Percentiles rank a stretch among this genome's conserved stretches.
These are phyloP conservation scores for Ephialtes manifestator DNA, from an alignment of 2,888 invertebrate genomes.

Conservation along the genomic window DNA sequence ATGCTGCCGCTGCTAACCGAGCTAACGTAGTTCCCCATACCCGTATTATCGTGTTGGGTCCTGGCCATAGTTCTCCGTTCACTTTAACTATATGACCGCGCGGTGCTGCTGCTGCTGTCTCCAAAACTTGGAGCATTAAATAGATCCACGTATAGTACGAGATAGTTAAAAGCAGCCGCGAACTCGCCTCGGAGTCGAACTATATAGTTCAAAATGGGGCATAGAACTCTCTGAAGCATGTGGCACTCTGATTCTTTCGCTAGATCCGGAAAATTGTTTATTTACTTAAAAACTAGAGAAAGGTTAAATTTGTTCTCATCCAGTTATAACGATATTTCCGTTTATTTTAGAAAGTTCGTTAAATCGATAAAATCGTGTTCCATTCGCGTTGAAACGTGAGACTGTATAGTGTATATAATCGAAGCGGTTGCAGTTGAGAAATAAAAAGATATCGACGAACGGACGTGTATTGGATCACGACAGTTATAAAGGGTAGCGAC, in stretches of 20 bases:
- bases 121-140: conserved; percentile 42
- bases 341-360: not conserved
- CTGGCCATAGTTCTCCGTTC: not conserved
- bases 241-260: not conserved
- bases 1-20: not conserved
- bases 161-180: conserved; percentile 16
- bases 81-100: not conserved
- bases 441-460: conserved; percentile 52
- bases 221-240: not conserved
- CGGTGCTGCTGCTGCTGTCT: conserved; percentile 17
- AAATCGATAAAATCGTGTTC: not conserved
- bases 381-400: conserved; percentile 8
- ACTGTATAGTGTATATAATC: conserved; percentile 35
- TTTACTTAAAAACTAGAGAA: not conserved
- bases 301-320: not conserved
- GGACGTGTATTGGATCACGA: conserved; percentile 29
- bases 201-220: not conserved
- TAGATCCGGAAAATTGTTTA: not conserved
- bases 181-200: not conserved
- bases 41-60: not conserved
- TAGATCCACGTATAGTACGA: not conserved
- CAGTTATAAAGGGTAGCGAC: conserved; percentile 23
- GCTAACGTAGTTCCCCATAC: not conserved
- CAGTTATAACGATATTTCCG: not conserved
- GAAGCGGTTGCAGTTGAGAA: not conserved